phyloP scores from a whole-genome alignment of 2,113 vertebrate genomes.

The Corvus moneduloides region DNA sequence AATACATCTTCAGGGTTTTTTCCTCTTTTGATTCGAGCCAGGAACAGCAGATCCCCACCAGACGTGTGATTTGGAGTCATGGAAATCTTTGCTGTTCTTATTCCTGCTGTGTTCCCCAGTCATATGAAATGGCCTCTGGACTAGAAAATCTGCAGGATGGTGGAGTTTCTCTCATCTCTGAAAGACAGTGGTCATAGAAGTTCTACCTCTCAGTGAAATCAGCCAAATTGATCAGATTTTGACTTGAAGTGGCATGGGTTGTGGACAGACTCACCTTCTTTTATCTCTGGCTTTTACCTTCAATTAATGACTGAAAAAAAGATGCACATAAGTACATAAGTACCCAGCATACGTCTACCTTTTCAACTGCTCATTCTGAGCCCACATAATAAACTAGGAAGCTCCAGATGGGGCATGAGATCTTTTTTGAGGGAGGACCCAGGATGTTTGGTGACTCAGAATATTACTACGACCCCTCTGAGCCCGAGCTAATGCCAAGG shows the following conservation, averaged over 20 bases:
- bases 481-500: neutral
- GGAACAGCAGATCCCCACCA: neutral
- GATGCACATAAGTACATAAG: neutral
- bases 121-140: rapidly evolving
- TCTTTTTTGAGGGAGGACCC: neutral
- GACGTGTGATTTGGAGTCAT: rapidly evolving
- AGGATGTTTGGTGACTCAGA: neutral
- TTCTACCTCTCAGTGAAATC: neutral
- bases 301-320: neutral
- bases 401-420: neutral
- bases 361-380: neutral
- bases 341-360: neutral
- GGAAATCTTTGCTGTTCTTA: neutral
- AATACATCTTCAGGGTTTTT: neutral
- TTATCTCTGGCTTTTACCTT: neutral
- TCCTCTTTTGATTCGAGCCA: neutral
- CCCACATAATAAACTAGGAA: neutral
- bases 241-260: neutral
- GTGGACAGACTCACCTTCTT: neutral
- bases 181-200: neutral
- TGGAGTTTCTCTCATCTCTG: neutral
- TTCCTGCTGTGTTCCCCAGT: neutral
- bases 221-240: neutral
- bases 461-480: neutral
- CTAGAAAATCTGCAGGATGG: neutral